Percentiles rank a stretch among this genome's conserved stretches.
phyloP scores from a whole-genome alignment of 2,113 vertebrate genomes.

The Podarcis muralis region DNA sequence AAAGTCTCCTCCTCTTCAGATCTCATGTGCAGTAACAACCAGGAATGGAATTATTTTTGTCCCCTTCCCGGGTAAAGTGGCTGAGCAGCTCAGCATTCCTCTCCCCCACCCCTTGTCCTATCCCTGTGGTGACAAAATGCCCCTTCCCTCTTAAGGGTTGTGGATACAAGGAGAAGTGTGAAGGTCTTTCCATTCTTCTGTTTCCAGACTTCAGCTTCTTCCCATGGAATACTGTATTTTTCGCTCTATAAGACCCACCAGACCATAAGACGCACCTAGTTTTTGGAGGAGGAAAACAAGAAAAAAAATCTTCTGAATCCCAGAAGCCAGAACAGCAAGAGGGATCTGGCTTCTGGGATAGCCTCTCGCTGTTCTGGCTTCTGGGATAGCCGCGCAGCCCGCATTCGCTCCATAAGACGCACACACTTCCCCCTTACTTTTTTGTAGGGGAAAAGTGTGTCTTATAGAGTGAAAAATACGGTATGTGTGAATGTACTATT shows the following conservation, averaged over 20 bases:
- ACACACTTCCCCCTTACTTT: too few relatives aligned
- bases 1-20: not conserved
- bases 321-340: too few relatives aligned
- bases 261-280: too few relatives aligned
- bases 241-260: too few relatives aligned
- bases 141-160: not conserved
- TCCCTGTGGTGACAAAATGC: not conserved
- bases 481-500: not conserved
- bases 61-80: not conserved
- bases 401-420: too few relatives aligned
- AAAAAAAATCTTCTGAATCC: too few relatives aligned
- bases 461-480: too few relatives aligned
- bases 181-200: not conserved
- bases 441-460: too few relatives aligned
- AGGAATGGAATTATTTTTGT: constrained; percentile 26
- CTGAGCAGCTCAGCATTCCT: not conserved
- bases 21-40: not conserved
- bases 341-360: too few relatives aligned
- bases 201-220: not conserved
- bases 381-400: too few relatives aligned
- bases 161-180: not conserved
- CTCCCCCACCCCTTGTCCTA: not conserved
- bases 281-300: too few relatives aligned
- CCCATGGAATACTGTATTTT: not conserved
- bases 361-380: too few relatives aligned